Evolutionary conservation across 1,140 invertebrate species (phyloP), one percentile per base, ranked within the genome.

Genomic region (Rhagoletis pomonella): DNA sequence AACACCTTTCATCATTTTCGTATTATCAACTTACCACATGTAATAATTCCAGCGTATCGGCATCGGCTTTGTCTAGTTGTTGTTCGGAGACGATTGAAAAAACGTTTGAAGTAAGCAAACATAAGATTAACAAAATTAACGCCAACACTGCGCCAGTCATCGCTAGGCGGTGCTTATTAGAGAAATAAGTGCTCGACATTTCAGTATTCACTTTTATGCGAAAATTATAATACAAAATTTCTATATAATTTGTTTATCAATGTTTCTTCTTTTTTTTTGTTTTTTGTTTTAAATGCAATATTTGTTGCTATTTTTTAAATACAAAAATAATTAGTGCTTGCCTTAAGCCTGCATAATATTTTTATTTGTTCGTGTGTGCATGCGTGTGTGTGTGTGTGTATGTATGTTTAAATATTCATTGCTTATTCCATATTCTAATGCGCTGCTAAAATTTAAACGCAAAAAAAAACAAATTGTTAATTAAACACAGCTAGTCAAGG

Each of bases 181-280:
- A 90, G 89, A 92, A 92, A 92, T 92, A 90, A 86, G 91, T 90
- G 65, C 90, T 90, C 89, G 91, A 89, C 91, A 92, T 92, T 90
- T 86, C 50, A 10, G 60, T 67, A 67, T 67, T 55, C 64, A 86
- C 62, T 67, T 29, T 29, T 67, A 84, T 84, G 65, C 87, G 62
- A 87, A 87, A 87, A n/a, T 62, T 62, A 62, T 14, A 84, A 42
- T 64, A 64, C 29, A 84, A 42, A 84, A 64, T 55, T 67, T 67
- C 60, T 77, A 69, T 87, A 69, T 77, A 55, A 60, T 55, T 67
- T 67, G 42, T 65, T 73, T 87, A 59, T 77, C 29, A 87, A 73
- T 60, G 29, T 59, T 86, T 17, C 4, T 69, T 39, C 39, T 5
- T 62, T 39, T 42, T 58, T 19, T 39, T 85, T 62, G 12, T 85